A percentile compares a stretch with the other conserved stretches of the same genome.
These are phyloP conservation scores for Blastomussa wellsi DNA, from an alignment of 92 coral and sea anemone genomes.

Conservation along the genomic window DNA sequence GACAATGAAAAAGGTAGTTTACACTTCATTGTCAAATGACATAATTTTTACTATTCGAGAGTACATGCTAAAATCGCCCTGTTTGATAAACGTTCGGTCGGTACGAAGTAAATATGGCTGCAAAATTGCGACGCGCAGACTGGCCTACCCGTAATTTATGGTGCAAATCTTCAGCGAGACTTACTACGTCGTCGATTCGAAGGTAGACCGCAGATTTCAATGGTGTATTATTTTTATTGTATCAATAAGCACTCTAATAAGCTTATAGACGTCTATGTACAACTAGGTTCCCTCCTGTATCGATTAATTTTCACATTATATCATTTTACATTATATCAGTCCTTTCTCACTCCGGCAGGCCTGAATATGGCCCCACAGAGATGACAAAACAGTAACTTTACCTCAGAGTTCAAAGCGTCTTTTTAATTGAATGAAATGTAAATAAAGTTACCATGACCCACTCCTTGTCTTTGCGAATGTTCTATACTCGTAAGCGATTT, in stretches of 20 bases:
- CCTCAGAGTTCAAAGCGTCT: not conserved
- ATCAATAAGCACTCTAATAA: conserved; percentile 13
- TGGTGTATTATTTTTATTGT: conserved; percentile 28
- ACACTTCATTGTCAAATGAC: conserved; percentile 24
- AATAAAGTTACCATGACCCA: not conserved
- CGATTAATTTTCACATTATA: not conserved
- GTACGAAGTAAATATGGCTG: conserved; percentile 2
- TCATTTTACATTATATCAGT: too few species aligned
- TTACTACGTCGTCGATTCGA: conserved; percentile 6
- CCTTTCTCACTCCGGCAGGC: not conserved
- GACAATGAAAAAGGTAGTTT: conserved; percentile 28
- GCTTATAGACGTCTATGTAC: conserved; percentile 10
- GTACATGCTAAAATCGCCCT: conserved; percentile 14
- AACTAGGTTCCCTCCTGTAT: not conserved
- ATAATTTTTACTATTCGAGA: conserved; percentile 7
- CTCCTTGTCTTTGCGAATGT: not conserved
- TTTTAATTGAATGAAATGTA: conserved; percentile 3
- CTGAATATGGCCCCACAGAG: not conserved
- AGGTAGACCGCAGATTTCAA: not conserved
- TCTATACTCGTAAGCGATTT: not conserved
- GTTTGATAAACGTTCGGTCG: conserved; percentile 5
- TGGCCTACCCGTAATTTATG: not conserved
- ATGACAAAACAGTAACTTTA: not conserved
- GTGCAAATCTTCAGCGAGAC: not conserved
- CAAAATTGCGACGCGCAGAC: not conserved